Evolutionary conservation across 1,140 invertebrate species (phyloP).

Genomic region (Megalonaias nervosa): DNA sequence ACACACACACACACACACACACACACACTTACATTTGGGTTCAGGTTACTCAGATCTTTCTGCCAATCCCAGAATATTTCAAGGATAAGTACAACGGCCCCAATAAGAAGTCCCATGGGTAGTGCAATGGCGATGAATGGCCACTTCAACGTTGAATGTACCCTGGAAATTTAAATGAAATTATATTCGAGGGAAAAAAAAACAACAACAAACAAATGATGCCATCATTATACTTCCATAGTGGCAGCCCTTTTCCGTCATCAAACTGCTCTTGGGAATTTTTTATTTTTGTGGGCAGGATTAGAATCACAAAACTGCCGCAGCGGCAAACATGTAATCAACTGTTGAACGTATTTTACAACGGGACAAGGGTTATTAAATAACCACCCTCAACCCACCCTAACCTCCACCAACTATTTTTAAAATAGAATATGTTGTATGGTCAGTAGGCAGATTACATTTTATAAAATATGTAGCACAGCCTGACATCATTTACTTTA

Average conservation of each 20-base stretch:
- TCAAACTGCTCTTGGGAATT: background rate
- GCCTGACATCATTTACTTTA: background rate
- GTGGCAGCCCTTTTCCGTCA: background rate
- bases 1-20: no score
- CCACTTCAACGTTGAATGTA: conserved; percentile 41
- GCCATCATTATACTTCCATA: background rate
- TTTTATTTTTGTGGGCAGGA: background rate
- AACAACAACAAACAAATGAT: no score
- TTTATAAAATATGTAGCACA: background rate
- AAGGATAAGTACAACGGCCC: conserved; percentile 39
- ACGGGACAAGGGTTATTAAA: background rate
- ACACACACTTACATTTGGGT: no score
- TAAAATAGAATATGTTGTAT: no score
- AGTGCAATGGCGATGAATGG: conserved; percentile 51
- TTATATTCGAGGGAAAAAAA: background rate
- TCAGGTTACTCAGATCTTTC: conserved; percentile 42
- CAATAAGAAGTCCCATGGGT: conserved; percentile 40
- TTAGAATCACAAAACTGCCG: no score
- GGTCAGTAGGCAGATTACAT: background rate
- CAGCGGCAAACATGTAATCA: no score
- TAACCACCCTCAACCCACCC: background rate
- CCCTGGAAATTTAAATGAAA: conserved; percentile 42
- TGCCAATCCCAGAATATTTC: conserved; percentile 54
- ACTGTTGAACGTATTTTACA: no score
- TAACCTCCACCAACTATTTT: no score